These are phyloP conservation scores for Eristalinus aeneus DNA, from an alignment of 2,888 invertebrate genomes.

Conservation along the genomic window DNA sequence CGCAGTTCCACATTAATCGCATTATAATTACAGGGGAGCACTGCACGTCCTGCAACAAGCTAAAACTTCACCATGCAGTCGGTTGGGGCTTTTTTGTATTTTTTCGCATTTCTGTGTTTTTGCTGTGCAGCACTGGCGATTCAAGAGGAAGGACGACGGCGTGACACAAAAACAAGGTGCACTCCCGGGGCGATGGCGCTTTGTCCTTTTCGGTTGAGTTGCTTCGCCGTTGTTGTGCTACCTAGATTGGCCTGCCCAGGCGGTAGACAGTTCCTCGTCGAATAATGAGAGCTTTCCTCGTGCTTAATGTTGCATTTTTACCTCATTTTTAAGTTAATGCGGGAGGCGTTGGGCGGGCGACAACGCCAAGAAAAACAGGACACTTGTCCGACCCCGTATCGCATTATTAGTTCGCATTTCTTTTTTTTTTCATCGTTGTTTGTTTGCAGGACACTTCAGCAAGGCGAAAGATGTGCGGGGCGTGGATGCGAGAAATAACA, in stretches of 20 bases:
- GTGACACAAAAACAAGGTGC: background rate
- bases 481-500: conserved; percentile 35
- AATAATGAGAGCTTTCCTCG: conserved; percentile 37
- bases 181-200: background rate
- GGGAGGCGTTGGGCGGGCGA: conserved; percentile 49
- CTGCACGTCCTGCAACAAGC: conserved; percentile 54
- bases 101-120: background rate
- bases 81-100: background rate
- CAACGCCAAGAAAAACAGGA: conserved; percentile 16
- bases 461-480: background rate
- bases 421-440: background rate
- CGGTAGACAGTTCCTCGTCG: conserved; percentile 9
- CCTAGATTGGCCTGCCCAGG: conserved; percentile 16
- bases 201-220: background rate
- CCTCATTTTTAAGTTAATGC: conserved; percentile 61
- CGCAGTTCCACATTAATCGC: conserved; percentile 60
- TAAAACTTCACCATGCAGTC: conserved; percentile 37
- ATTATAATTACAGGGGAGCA: conserved; percentile 64
- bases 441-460: background rate
- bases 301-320: conserved; percentile 64
- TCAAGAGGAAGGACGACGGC: background rate
- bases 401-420: conserved; percentile 32
- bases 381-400: conserved; percentile 34
- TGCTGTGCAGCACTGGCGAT: background rate
- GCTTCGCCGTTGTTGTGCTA: background rate